Conservation (phyloP, 2,113 vertebrate genomes). For the Peucedramus taeniatus region DNA sequence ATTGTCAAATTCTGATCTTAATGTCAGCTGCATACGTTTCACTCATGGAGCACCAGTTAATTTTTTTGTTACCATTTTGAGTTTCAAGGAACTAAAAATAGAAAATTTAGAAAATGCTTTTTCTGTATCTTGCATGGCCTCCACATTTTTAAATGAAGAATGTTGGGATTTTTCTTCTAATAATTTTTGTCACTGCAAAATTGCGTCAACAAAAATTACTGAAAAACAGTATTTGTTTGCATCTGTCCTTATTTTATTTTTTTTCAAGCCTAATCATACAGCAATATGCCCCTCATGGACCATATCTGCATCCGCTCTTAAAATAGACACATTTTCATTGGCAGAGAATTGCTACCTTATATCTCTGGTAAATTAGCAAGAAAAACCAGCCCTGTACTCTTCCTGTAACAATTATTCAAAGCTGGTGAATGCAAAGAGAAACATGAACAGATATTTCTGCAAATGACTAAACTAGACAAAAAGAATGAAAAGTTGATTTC, state of each 20-base stretch:
- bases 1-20: not conserved
- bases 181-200: not conserved
- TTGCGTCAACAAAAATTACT: not conserved
- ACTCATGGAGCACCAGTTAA: not conserved
- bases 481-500: not conserved
- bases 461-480: not conserved
- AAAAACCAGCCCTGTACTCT: not conserved
- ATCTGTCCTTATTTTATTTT: not conserved
- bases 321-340: not conserved
- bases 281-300: not conserved
- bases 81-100: not conserved
- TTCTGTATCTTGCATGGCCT: not conserved
- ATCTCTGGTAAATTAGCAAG: not conserved
- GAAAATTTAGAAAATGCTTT: not conserved
- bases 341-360: not conserved
- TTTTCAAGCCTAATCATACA: not conserved
- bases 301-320: not conserved
- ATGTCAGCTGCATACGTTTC: not conserved
- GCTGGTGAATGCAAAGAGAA: not conserved
- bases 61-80: not conserved
- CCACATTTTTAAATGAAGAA: not conserved
- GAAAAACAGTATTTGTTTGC: not conserved
- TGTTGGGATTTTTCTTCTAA: fast-evolving
- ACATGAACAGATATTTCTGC: not conserved
- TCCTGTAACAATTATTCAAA: not conserved